Evolutionary conservation across 2,797 vertebrate genomes (phyloP).

Genomic region (Notamacropus eugenii): DNA sequence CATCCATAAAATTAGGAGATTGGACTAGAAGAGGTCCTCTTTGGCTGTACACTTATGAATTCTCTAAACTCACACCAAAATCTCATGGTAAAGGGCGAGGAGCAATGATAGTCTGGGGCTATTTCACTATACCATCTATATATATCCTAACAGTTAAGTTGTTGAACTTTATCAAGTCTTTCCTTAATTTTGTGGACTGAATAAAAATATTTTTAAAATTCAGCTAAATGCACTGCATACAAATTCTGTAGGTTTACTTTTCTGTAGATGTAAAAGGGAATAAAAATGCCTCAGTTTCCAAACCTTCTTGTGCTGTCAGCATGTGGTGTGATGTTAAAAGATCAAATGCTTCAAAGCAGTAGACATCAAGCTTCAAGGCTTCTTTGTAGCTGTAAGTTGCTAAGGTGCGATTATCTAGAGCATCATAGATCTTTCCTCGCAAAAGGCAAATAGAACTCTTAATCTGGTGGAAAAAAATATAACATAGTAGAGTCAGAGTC

Average conservation of each 20-base stretch:
- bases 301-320: slow-evolving; percentile 98
- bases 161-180: background rate
- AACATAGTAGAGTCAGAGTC: slow-evolving; percentile 71
- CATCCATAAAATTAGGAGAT: background rate
- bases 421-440: slow-evolving; percentile 98
- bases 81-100: background rate
- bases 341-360: slow-evolving; percentile 99
- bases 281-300: slow-evolving; percentile 61
- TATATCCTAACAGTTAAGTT: background rate
- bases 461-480: slow-evolving; percentile 89
- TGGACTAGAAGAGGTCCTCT: background rate
- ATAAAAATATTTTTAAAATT: background rate
- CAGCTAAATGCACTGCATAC: background rate
- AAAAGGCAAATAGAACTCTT: slow-evolving; percentile 98
- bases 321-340: slow-evolving; percentile 98
- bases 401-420: slow-evolving; percentile 95
- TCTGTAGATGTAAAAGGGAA: slow-evolving; percentile 43
- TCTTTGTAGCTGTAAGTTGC: slow-evolving; percentile 99
- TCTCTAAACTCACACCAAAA: background rate
- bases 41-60: background rate
- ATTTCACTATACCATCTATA: background rate
- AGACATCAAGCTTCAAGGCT: slow-evolving; percentile 98
- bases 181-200: slow-evolving; percentile 14
- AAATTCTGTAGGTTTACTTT: background rate
- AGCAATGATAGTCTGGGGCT: background rate